phyloP scores from a whole-genome alignment of 2,113 vertebrate genomes.

The Mirounga angustirostris region DNA sequence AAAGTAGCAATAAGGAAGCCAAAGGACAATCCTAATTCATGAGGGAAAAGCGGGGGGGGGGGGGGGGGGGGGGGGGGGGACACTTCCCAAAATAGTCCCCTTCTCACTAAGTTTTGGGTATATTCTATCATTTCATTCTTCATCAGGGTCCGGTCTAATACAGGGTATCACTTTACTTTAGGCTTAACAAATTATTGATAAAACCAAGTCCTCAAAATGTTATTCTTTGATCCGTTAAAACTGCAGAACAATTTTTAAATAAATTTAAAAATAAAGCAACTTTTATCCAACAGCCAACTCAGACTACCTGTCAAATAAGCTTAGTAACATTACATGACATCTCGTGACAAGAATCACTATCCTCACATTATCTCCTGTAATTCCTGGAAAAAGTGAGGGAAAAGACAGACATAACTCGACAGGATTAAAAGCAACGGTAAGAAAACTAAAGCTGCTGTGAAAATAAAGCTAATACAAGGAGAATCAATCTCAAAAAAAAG shows the following conservation, averaged over 20 bases:
- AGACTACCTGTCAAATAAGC: not conserved
- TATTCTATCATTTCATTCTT: not conserved
- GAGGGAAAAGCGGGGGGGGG: not conserved
- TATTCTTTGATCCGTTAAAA: not conserved
- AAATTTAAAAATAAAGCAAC: not conserved
- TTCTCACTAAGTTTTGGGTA: not conserved
- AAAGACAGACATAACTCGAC: not conserved
- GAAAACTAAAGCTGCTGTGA: not conserved
- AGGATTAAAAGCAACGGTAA: not conserved
- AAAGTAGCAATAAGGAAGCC: not conserved
- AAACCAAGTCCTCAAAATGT: constrained; percentile 17
- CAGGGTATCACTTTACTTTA: constrained; percentile 13
- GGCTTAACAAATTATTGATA: constrained; percentile 30
- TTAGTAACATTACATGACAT: not conserved
- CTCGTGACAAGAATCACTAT: not conserved
- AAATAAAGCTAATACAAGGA: not conserved
- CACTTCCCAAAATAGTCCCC: not conserved
- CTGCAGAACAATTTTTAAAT: not conserved
- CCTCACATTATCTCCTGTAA: not conserved
- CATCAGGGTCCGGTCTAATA: not conserved
- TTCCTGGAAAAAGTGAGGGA: not conserved
- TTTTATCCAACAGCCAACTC: not conserved
- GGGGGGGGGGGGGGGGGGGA: not conserved
- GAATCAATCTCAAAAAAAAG: not conserved
- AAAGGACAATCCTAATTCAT: not conserved